Percentiles rank a stretch among this genome's conserved stretches.
Evolutionary conservation across 1,140 invertebrate genomes (phyloP).

Genomic region (Centruroides vittatus): DNA sequence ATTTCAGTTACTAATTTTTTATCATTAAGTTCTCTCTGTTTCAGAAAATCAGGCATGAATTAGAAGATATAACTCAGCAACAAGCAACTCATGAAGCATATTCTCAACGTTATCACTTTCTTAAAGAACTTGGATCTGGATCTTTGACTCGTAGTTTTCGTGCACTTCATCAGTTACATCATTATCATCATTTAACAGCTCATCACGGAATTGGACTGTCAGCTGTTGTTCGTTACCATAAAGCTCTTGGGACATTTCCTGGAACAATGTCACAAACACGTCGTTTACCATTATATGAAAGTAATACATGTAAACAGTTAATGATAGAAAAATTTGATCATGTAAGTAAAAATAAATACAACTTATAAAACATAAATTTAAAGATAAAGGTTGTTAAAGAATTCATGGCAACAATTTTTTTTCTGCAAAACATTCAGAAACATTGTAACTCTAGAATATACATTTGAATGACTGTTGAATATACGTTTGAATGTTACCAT

Average conservation of each 20-base stretch:
- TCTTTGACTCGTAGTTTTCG: constrained; percentile 12
- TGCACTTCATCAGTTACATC: constrained; percentile 11
- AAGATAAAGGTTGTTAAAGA: too few species aligned
- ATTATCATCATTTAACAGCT: neutral
- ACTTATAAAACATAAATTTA: too few species aligned
- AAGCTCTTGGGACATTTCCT: constrained; percentile 16
- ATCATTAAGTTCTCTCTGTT: neutral
- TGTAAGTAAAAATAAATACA: constrained; percentile 39
- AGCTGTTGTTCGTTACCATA: constrained; percentile 19
- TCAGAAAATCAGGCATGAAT: constrained; percentile 52
- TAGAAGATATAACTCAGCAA: constrained; percentile 31
- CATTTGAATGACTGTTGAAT: too few species aligned
- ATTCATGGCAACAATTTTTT: too few species aligned
- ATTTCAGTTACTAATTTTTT: neutral
- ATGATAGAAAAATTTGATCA: constrained; percentile 69
- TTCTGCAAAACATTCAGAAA: too few species aligned
- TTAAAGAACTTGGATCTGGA: constrained; percentile 14
- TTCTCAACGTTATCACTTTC: constrained; percentile 8
- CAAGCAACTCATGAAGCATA: constrained; percentile 17
- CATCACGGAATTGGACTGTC: constrained; percentile 15
- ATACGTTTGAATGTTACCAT: too few species aligned
- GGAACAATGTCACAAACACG: neutral
- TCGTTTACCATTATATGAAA: constrained; percentile 47
- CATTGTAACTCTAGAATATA: too few species aligned
- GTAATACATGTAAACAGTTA: constrained; percentile 66